phyloP scores from a whole-genome alignment of 2,888 invertebrate species.

The Calliopum simillimum region DNA sequence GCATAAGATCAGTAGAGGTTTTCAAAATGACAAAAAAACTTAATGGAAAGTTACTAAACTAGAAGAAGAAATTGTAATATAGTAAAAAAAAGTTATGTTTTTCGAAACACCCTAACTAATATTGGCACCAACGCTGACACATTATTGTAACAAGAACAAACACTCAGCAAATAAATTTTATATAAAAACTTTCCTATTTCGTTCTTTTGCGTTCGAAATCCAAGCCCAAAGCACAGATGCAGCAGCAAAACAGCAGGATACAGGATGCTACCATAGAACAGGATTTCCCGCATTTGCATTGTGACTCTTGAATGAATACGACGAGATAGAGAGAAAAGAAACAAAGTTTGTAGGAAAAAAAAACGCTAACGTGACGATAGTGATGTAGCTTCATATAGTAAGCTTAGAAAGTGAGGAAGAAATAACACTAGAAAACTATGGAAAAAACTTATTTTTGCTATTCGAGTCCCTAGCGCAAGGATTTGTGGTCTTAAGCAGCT shows the following conservation, averaged over 20 bases:
- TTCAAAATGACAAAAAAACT: too few relatives aligned
- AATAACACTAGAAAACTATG: too few relatives aligned
- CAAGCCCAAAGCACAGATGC: neutral
- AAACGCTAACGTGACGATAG: neutral
- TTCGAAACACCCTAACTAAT: too few relatives aligned
- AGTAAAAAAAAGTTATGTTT: too few relatives aligned
- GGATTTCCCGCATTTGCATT: slow-evolving; percentile 6
- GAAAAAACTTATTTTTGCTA: neutral
- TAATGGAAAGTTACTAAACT: too few relatives aligned
- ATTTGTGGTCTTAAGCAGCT: neutral
- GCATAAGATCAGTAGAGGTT: too few relatives aligned
- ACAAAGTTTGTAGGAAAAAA: neutral
- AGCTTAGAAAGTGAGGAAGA: too few relatives aligned
- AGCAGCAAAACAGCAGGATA: neutral
- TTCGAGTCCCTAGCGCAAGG: neutral
- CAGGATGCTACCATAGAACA: slow-evolving; percentile 9
- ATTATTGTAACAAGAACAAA: neutral
- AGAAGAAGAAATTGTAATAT: too few relatives aligned
- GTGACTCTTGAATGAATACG: neutral
- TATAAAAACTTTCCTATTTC: neutral
- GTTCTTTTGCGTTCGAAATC: slow-evolving; percentile 1
- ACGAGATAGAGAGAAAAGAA: neutral
- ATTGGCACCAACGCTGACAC: neutral
- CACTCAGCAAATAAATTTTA: slow-evolving; percentile 1
- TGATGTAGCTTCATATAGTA: too few relatives aligned